phyloP scores from a whole-genome alignment of 2,113 vertebrate species.

The Melanostigma gelatinosum region DNA sequence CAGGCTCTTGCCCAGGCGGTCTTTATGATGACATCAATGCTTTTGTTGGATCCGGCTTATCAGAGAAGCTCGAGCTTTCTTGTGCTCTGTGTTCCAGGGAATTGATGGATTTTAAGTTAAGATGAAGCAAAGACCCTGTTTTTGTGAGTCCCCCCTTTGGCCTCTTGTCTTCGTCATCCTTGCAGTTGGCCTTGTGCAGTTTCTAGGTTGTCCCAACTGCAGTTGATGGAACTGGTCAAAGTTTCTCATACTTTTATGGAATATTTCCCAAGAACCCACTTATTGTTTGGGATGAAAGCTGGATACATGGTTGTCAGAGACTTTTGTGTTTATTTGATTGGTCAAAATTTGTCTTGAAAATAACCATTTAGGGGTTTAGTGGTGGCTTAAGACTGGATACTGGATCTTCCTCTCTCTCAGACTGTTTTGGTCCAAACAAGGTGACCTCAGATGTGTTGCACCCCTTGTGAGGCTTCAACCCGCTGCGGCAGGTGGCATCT shows the following conservation, averaged over 20 bases:
- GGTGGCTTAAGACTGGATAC: background rate
- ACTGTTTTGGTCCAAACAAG: slow-evolving; percentile 45
- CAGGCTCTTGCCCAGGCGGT: slow-evolving; percentile 37
- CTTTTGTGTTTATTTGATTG: slow-evolving; percentile 21
- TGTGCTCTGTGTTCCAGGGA: slow-evolving; percentile 47
- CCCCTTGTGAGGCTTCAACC: slow-evolving; percentile 44
- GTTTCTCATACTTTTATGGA: slow-evolving; percentile 31
- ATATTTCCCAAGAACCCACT: slow-evolving; percentile 47
- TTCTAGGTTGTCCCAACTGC: slow-evolving; percentile 52
- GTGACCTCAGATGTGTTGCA: slow-evolving; percentile 47
- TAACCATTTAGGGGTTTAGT: background rate
- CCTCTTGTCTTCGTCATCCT: slow-evolving; percentile 50
- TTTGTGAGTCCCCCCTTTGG: slow-evolving; percentile 59
- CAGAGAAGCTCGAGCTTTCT: slow-evolving; percentile 52
- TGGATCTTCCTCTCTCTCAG: background rate
- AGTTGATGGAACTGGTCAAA: slow-evolving; percentile 1
- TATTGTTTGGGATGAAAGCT: slow-evolving; percentile 21
- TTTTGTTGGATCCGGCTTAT: slow-evolving; percentile 75
- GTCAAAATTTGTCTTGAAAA: slow-evolving; percentile 21
- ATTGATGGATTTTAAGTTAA: slow-evolving; percentile 64
- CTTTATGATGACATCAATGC: slow-evolving; percentile 70
- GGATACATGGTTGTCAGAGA: background rate
- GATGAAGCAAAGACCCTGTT: slow-evolving; percentile 48
- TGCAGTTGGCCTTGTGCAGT: slow-evolving; percentile 20
- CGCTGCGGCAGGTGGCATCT: slow-evolving; percentile 67